These are phyloP conservation scores for Yponomeuta cagnagella DNA, from an alignment of 2,888 invertebrate species.

Conservation along the genomic window DNA sequence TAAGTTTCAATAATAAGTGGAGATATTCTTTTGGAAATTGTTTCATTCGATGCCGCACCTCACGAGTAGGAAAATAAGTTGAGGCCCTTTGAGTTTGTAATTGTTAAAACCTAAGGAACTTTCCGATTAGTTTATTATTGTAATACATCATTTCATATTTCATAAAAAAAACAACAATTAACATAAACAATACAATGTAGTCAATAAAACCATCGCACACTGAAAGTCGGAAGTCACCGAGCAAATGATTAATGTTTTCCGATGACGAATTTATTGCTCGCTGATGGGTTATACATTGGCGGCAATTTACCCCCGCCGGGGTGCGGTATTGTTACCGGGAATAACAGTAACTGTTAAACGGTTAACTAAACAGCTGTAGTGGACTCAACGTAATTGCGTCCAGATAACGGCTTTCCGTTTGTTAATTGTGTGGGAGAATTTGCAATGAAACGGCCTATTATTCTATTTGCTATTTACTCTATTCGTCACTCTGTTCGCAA, in stretches of 20 bases:
- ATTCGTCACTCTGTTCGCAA: too few relatives aligned
- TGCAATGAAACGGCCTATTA: background rate
- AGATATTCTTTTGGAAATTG: too few relatives aligned
- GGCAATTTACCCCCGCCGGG: slow-evolving; percentile 3
- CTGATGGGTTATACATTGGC: slow-evolving; percentile 8
- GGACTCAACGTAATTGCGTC: background rate
- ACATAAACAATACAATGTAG: background rate
- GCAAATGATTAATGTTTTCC: slow-evolving; percentile 12
- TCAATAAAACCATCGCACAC: slow-evolving; percentile 3
- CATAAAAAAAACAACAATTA: background rate
- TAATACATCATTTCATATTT: too few relatives aligned
- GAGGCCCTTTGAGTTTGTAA: too few relatives aligned
- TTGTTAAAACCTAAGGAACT: too few relatives aligned
- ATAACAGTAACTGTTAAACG: too few relatives aligned
- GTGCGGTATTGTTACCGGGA: background rate
- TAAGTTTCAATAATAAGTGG: too few relatives aligned
- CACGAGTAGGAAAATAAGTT: too few relatives aligned
- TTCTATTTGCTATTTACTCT: too few relatives aligned
- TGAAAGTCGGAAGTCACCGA: background rate
- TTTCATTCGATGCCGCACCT: too few relatives aligned
- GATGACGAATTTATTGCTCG: slow-evolving; percentile 6
- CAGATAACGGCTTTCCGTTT: background rate
- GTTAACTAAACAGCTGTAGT: background rate
- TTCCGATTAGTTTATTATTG: too few relatives aligned
- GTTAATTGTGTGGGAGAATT: background rate